Conservation (phyloP, 2,113 vertebrate species). For the Desmodus rotundus region DNA sequence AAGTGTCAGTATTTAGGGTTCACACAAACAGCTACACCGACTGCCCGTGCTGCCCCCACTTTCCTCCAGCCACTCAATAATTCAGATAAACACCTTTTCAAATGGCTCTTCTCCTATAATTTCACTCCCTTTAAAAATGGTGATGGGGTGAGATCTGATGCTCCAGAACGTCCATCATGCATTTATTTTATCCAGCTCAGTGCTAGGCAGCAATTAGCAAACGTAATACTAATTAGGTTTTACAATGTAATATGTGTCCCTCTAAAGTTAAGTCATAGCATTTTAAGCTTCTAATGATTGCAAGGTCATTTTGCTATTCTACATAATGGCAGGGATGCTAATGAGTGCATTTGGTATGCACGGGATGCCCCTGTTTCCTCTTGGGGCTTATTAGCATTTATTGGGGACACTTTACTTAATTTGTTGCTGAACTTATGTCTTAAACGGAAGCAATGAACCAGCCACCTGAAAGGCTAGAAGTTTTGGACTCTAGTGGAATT, state of each 20-base stretch:
- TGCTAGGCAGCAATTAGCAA: constrained; percentile 79
- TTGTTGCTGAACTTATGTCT: constrained; percentile 69
- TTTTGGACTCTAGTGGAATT: constrained; percentile 2
- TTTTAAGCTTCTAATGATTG: constrained; percentile 77
- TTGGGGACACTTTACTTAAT: constrained; percentile 78
- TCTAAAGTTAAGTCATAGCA: constrained; percentile 81
- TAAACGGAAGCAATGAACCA: constrained; percentile 63
- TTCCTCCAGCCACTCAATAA: constrained; percentile 8
- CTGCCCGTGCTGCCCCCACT: background rate
- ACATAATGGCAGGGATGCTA: constrained; percentile 74
- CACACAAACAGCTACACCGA: background rate
- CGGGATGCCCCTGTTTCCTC: constrained; percentile 69
- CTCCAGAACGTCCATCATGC: constrained; percentile 44
- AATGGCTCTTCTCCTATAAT: constrained; percentile 35
- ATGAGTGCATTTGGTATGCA: constrained; percentile 81
- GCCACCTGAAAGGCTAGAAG: constrained; percentile 55
- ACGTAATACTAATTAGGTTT: constrained; percentile 82
- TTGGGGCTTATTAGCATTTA: constrained; percentile 77
- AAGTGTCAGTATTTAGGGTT: constrained; percentile 3
- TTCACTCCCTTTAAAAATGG: constrained; percentile 6
- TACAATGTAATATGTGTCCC: constrained; percentile 80
- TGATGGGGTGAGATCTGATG: background rate
- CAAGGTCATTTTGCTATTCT: constrained; percentile 77
- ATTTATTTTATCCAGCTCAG: constrained; percentile 76
- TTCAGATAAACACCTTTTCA: constrained; percentile 54